A percentile compares a stretch with the other conserved stretches of the same genome.
These are phyloP conservation scores for Pteropus alecto DNA, from an alignment of 2,113 vertebrate genomes.

Conservation along the genomic window DNA sequence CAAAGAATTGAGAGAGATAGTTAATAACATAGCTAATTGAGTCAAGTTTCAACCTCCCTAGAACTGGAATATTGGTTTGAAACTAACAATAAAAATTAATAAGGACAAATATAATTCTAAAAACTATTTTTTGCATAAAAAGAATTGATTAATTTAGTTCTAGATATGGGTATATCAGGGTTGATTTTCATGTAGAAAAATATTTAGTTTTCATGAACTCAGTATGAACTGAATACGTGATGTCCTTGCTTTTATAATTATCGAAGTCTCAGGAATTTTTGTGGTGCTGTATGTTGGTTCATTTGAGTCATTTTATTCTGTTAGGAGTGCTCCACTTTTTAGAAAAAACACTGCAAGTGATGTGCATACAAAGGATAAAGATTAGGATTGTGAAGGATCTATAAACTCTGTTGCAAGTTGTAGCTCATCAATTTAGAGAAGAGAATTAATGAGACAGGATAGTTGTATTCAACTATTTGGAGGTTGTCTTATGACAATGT, in stretches of 20 bases:
- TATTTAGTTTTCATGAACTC: neutral
- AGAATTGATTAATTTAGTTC: neutral
- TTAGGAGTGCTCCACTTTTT: neutral
- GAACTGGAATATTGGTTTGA: neutral
- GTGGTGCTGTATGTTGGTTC: neutral
- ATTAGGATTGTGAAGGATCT: neutral
- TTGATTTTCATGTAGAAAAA: neutral
- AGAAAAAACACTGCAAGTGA: neutral
- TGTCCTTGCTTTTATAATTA: neutral
- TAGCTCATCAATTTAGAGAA: neutral
- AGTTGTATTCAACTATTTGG: neutral
- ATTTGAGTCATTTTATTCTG: neutral
- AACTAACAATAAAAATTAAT: constrained; percentile 10
- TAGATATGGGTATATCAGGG: neutral
- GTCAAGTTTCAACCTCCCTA: neutral
- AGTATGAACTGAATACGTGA: neutral
- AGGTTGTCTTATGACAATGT: neutral
- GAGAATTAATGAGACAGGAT: neutral
- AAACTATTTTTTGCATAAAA: neutral
- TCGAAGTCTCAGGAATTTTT: neutral
- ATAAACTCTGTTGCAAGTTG: neutral
- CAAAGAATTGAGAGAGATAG: constrained; percentile 10
- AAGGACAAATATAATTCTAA: neutral
- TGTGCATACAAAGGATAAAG: neutral
- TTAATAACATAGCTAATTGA: constrained; percentile 37